Conservation (phyloP, 2,888 invertebrate genomes). For the Iphiclides podalirius region DNA sequence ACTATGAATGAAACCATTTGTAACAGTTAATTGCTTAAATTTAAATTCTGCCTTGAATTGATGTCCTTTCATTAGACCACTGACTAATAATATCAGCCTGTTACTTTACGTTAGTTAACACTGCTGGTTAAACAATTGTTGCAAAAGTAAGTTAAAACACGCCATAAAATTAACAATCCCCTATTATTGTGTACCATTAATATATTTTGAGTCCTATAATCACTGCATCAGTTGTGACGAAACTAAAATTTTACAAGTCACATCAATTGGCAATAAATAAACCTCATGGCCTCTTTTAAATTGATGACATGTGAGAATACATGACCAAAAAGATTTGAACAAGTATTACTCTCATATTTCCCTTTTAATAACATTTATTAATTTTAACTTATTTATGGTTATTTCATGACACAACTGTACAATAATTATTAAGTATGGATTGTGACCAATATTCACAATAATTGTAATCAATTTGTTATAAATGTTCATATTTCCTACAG, state of each 20-base stretch:
- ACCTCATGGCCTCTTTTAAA: not conserved
- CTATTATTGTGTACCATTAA: too few species aligned
- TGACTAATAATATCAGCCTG: too few species aligned
- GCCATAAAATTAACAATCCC: too few species aligned
- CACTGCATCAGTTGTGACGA: not conserved
- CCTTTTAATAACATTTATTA: not conserved
- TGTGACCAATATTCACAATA: too few species aligned
- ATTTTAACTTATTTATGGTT: not conserved
- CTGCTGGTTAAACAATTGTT: too few species aligned
- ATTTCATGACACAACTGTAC: too few species aligned
- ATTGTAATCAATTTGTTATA: not conserved
- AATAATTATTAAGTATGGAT: not conserved
- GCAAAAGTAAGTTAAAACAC: too few species aligned
- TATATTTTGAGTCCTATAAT: slow-evolving; percentile 2
- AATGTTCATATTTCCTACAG: not conserved
- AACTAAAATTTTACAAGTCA: not conserved
- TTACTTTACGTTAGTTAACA: not conserved
- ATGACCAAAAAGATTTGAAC: not conserved
- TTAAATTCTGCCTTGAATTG: slow-evolving; percentile 3
- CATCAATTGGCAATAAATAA: slow-evolving; percentile 1
- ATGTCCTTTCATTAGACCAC: not conserved
- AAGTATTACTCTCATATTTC: not conserved
- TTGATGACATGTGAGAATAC: not conserved
- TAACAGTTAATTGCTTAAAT: not conserved
- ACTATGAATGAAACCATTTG: not conserved